Evolutionary conservation across 2,113 vertebrate species (phyloP), one percentile per base, ranked within the genome.

Genomic region (Carassius gibelio): DNA sequence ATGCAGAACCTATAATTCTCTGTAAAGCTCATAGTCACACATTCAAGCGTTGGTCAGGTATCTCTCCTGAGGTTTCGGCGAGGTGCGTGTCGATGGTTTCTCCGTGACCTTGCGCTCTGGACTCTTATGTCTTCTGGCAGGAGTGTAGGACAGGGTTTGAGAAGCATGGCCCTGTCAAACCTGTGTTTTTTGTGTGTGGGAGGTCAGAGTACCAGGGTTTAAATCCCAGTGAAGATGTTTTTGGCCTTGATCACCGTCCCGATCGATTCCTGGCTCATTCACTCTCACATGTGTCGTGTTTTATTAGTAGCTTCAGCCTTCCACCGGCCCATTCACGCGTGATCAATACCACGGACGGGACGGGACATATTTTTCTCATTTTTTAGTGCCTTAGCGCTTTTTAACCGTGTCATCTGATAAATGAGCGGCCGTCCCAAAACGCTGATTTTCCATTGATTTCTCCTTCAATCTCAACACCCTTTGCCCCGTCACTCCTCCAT

Each of bases 291-390:
- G 96, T 3, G 92, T 98, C 97, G 98, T 96, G 97, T 97, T 99
- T 99, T 99, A 99, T 99, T 98, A 98, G 97, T 99, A 97, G 95
- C 95, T 97, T 98, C 96, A 96, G 96, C 98, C 98, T 99, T 99
- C 97, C 95, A 92, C 92, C 90, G 94, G 94, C 96, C 95, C 94
- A 96, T 94, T 94, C 92, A 93, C 91, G 94, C 94, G 96, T 99
- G 98, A 99, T 99, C 98, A 97, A 98, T 99, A 97, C 95, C 92
- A 90, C 93, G 89, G 90, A 89, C 87, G 81, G 89, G 94, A 95
- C 94, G 94, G 96, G 95, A 96, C 95, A 95, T 98, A 98, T 97
- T 98, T 95, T 98, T 97, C 96, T 96, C 95, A 95, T 87, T 97
- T 96, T 26, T 96, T 96, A 97, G 95, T 95, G 94, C 93, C 95